Percentiles rank a stretch among this genome's conserved stretches.
Conservation (phyloP, 2,888 invertebrate species). For the Caenorhabditis sinica region DNA sequence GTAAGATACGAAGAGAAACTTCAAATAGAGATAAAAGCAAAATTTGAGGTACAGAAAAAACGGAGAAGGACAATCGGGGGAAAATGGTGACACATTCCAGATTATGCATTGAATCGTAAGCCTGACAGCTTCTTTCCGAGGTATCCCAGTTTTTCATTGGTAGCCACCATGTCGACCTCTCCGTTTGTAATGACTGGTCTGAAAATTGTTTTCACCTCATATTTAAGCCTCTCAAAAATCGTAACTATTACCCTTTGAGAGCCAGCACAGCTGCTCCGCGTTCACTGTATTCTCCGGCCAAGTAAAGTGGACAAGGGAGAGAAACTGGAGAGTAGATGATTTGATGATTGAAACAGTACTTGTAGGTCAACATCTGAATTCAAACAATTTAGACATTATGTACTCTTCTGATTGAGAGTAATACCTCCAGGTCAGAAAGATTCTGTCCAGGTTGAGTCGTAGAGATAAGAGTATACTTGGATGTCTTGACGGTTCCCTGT, state of each 20-base stretch:
- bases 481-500: constrained; percentile 64
- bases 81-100: neutral
- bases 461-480: constrained; percentile 56
- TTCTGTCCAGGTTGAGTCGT: neutral
- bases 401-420: neutral
- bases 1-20: no score
- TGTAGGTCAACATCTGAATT: constrained; percentile 56
- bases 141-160: constrained; percentile 6
- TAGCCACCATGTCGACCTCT: neutral
- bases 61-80: neutral
- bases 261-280: constrained; percentile 45
- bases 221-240: neutral
- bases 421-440: neutral
- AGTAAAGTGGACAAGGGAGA: constrained; percentile 58
- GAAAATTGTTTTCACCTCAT: neutral
- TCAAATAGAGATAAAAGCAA: neutral
- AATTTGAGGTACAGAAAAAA: neutral
- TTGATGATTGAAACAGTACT: constrained; percentile 50
- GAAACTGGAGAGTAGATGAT: constrained; percentile 57
- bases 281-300: constrained; percentile 53
- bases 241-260: neutral
- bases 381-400: neutral
- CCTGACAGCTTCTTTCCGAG: neutral
- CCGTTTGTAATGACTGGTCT: constrained; percentile 5
- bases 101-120: constrained; percentile 20